phyloP scores from a whole-genome alignment of 2,888 invertebrate genomes.

The Archaeoteleia sp. region DNA sequence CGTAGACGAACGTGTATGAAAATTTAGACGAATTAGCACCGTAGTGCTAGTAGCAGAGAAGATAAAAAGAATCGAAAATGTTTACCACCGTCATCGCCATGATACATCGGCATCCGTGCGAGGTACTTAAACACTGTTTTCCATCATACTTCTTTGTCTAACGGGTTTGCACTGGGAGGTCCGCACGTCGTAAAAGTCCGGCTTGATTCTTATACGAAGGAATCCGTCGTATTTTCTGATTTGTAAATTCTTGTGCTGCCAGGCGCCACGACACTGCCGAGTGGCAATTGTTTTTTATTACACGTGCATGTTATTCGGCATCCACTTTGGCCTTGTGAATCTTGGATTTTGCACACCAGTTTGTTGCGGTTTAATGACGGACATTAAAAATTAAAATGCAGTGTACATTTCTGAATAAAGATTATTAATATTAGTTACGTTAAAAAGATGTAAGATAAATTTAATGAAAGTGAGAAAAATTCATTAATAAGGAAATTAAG shows the following conservation, averaged over 20 bases:
- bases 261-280: constrained; percentile 1
- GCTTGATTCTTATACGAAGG: constrained; percentile 10
- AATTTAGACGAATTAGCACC: constrained; percentile 17
- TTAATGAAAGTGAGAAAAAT: no score
- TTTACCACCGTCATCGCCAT: constrained; percentile 3
- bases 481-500: no score
- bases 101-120: constrained; percentile 7
- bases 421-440: no score
- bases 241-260: constrained; percentile 8
- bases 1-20: no score
- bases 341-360: no score
- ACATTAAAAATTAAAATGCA: no score
- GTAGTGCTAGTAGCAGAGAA: constrained; percentile 4
- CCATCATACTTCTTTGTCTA: constrained; percentile 16
- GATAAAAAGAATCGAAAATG: constrained; percentile 4
- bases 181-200: constrained; percentile 18
- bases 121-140: constrained; percentile 3
- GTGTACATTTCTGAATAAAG: no score
- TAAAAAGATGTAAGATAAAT: no score
- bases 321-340: constrained; percentile 9
- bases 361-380: no score
- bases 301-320: constrained; percentile 13
- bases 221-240: constrained; percentile 17
- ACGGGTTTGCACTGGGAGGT: constrained; percentile 18
- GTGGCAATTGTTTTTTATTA: constrained; percentile 27